A percentile compares a stretch with the other conserved stretches of the same genome.
These are phyloP conservation scores for Drosophila hawaiiensis DNA, from an alignment of 2,888 invertebrate genomes.

Conservation along the genomic window DNA sequence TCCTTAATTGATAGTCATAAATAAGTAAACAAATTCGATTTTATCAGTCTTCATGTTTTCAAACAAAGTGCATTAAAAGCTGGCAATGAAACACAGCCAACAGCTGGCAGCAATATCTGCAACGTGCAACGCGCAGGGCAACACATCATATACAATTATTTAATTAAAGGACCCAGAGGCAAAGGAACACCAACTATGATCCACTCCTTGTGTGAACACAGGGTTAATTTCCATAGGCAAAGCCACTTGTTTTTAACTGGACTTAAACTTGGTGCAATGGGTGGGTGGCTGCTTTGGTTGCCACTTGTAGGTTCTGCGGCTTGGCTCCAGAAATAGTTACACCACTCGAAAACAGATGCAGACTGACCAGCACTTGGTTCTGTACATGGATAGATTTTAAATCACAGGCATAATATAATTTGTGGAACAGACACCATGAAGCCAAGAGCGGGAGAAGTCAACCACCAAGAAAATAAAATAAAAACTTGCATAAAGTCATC, in stretches of 20 bases:
- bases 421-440: not conserved
- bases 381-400: not conserved
- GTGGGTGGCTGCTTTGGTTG: not conserved
- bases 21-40: constrained; percentile 55
- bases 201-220: not conserved
- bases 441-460: not conserved
- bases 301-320: not conserved
- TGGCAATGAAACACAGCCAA: not conserved
- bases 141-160: not conserved
- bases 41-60: constrained; percentile 36
- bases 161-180: not conserved
- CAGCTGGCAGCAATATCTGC: not conserved
- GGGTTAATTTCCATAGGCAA: not conserved
- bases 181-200: not conserved
- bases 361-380: not conserved
- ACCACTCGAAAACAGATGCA: not conserved
- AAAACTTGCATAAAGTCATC: not conserved
- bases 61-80: not conserved
- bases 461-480: not conserved
- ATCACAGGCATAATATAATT: not conserved
- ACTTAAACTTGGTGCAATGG: not conserved
- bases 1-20: constrained; percentile 57
- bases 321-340: not conserved
- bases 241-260: not conserved
- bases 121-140: no score